These are phyloP conservation scores for Eremophila alpestris DNA, from an alignment of 2,797 vertebrate species.

Conservation along the genomic window DNA sequence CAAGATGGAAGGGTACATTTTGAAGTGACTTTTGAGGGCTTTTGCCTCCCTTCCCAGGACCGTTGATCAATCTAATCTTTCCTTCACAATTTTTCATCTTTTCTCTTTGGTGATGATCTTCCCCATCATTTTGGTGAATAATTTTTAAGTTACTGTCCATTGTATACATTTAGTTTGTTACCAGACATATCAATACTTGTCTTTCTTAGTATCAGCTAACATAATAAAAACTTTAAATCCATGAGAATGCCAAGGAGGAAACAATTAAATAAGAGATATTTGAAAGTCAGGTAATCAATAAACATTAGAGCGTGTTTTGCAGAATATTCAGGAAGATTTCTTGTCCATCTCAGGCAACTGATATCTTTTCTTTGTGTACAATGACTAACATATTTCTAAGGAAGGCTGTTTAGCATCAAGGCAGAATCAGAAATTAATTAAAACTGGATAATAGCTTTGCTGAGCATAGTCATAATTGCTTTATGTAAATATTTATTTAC, in stretches of 20 bases:
- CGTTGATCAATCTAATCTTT: neutral
- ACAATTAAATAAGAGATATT: neutral
- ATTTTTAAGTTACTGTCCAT: neutral
- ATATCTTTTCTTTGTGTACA: neutral
- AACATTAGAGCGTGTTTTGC: neutral
- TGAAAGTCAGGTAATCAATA: neutral
- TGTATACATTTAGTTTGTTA: neutral
- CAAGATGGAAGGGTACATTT: neutral
- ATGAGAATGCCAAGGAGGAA: neutral
- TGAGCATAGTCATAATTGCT: neutral
- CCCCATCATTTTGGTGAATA: neutral
- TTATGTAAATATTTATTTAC: constrained; percentile 11
- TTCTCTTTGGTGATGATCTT: neutral
- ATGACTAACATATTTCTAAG: neutral
- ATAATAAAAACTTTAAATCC: neutral
- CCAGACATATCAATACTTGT: neutral
- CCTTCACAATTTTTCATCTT: neutral
- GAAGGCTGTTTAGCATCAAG: neutral
- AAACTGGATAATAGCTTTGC: neutral
- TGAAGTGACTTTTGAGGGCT: neutral
- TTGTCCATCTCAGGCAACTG: neutral
- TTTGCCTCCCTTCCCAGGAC: neutral
- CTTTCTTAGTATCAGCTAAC: neutral
- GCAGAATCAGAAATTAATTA: neutral
- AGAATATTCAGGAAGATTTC: neutral